Evolutionary conservation across 2,797 vertebrate genomes (phyloP), one percentile per base, ranked within the genome.

Genomic region (Spinibarbus caldwelli): DNA sequence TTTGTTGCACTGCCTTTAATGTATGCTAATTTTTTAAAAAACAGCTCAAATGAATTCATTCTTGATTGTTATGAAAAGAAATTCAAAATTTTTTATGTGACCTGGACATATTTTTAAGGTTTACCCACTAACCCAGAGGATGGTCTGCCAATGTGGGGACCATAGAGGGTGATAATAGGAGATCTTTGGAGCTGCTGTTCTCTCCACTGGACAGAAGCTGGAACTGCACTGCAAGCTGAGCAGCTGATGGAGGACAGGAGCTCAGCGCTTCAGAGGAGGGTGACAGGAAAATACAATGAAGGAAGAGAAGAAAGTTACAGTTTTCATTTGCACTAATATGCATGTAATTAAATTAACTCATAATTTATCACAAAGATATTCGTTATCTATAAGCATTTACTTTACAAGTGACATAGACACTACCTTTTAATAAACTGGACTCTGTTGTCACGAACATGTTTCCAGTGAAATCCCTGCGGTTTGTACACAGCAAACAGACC

Each of bases 401-500:
- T 9, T 2, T 26, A 52, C 23, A 86, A 23, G 29, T 49, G 3
- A 59, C 6, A 12, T 23, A 52, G n/a, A 54, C 17, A 15, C 1
- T n/a, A 97, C 98, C 97, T 91, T 96, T 95, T 6, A 98, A 92
- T 7, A 99, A 94, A 64, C 93, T 96, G 2, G 93, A 90, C 92
- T 97, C 96, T 87, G 0, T 85, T 94, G 31, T 96, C 95, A 41
- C 97, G 95, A n/a, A 96, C 92, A 15, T 92, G 86, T 78, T 91
- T 92, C 97, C 97, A 98, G 43, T 95, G 92, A 59, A 97, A 91
- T 2, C 96, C 97, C 0, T 95, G 78, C 0, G 98, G 96, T 82
- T 99, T 99, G 90, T 97, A 99, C 0, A 96, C 95, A 4, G 96
- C 96, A 67, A 99, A 98, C 6, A 99, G 78, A 0, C 98, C 98